These are phyloP conservation scores for Telenomus remus DNA, from an alignment of 1,140 invertebrate species.

Conservation along the genomic window DNA sequence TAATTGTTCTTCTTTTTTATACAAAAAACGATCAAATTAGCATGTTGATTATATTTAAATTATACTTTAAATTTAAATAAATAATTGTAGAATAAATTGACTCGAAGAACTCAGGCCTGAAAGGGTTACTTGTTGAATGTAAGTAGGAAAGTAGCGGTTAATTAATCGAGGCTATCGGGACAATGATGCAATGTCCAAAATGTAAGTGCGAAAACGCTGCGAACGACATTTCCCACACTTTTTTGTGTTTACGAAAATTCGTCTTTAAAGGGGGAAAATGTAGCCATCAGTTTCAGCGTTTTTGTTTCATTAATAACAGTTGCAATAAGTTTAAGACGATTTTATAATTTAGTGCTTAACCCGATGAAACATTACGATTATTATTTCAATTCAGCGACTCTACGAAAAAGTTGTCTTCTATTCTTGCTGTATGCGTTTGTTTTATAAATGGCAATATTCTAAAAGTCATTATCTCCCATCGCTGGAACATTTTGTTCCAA, in stretches of 20 bases:
- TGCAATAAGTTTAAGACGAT: conserved; percentile 31
- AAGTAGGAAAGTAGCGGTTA: conserved; percentile 57
- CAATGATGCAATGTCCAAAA: conserved; percentile 65
- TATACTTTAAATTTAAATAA: neutral
- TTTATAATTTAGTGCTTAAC: conserved; percentile 9
- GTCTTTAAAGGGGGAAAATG: too few relatives aligned
- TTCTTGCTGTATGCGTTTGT: conserved; percentile 33
- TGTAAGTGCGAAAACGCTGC: conserved; percentile 50
- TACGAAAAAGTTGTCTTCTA: conserved; percentile 28
- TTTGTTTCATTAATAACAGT: conserved; percentile 34
- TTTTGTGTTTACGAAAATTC: too few relatives aligned
- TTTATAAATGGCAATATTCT: conserved; percentile 39
- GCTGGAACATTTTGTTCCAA: conserved; percentile 5
- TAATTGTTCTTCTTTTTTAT: too few relatives aligned
- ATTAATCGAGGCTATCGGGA: conserved; percentile 66
- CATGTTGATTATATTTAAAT: neutral
- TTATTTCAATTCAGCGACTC: neutral
- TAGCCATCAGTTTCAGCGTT: conserved; percentile 40
- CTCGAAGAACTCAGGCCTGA: conserved; percentile 20
- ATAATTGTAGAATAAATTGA: conserved; percentile 15
- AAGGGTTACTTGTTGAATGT: conserved; percentile 51
- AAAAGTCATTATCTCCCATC: conserved; percentile 23
- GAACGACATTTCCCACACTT: conserved; percentile 14
- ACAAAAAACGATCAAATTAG: neutral
- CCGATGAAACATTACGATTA: conserved; percentile 1